Percentiles rank a stretch among this genome's conserved stretches.
phyloP scores from a whole-genome alignment of 2,888 invertebrate genomes.

The Philereme transversata region DNA sequence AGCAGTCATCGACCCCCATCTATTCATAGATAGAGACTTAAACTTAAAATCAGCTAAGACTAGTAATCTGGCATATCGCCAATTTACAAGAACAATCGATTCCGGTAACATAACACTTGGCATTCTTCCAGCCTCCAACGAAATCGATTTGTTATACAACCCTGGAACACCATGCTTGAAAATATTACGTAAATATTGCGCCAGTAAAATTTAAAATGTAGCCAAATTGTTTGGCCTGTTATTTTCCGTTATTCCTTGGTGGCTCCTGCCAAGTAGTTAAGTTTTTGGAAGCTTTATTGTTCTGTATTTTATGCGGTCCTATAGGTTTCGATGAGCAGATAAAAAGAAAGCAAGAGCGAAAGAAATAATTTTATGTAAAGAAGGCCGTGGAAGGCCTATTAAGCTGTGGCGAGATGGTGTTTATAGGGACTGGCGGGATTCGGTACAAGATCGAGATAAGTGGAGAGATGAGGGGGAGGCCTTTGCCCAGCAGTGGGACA shows the following conservation, averaged over 20 bases:
- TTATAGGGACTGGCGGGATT: too few relatives aligned
- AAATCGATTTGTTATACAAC: constrained; percentile 50
- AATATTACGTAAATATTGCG: constrained; percentile 18
- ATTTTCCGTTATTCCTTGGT: not conserved
- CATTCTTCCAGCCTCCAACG: constrained; percentile 46
- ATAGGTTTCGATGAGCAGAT: too few relatives aligned
- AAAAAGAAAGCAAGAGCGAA: too few relatives aligned
- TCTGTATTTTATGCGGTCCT: not conserved
- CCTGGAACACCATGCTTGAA: constrained; percentile 33
- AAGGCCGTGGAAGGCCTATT: too few relatives aligned
- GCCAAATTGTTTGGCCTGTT: constrained; percentile 7
- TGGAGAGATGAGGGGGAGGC: too few relatives aligned
- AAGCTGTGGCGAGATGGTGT: too few relatives aligned
- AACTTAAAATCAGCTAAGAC: constrained; percentile 20
- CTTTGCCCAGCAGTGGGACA: too few relatives aligned
- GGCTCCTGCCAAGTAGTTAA: not conserved
- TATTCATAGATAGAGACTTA: constrained; percentile 29
- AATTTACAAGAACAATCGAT: constrained; percentile 46
- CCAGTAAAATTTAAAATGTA: constrained; percentile 2
- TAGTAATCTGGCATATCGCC: constrained; percentile 48
- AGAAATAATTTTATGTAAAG: too few relatives aligned
- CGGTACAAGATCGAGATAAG: too few relatives aligned
- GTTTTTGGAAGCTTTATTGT: not conserved
- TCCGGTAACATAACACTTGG: constrained; percentile 51
- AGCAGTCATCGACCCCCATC: constrained; percentile 28